Base-by-base conservation (phyloP, 1,140 invertebrate species). In the Odontomachus brunneus region DNA sequence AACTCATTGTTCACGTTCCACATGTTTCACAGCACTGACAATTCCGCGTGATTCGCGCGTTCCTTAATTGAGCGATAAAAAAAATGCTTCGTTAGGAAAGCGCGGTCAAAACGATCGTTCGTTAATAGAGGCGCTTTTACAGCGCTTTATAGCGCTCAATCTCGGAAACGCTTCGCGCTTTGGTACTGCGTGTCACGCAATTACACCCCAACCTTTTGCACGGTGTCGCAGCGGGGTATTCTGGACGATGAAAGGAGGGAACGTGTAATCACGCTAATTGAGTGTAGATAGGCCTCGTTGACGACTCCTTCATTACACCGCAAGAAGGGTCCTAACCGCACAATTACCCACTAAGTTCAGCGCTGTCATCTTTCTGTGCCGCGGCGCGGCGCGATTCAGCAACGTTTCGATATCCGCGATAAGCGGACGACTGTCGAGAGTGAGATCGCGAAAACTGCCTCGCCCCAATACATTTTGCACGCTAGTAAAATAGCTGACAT, bases 271-370 rank as follows among this genome's bases (percentile, higher is more conserved):
- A 85, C 85, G 85, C 87, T 91, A 91, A 91, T 91, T 91, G 89
- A 91, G 91, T 91, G 89, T 85, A 87, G 91, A 91, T 91, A 91
- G 89, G 88, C 87, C 87, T 89, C 89, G 89, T 90, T 91, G 90
- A 91, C 89, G 89, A 88, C 91, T 91, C 90, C 88, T 89, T 91
- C 90, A 91, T 91, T 91, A 91, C 78, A 82, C 81, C 74, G 81
- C 74, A 83, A 60, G 82, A 84, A 85, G 86, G 86, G 75, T 84
- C 72, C 88, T 86, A 86, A 89, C 89, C 88, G 89, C 89, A 89
- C 87, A 76, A 89, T 89, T 89, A 89, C 85, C 83, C 82, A 80
- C 88, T 85, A 89, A 89, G 85, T 89, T 89, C 72, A 66, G 57
- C 88, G 80, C 85, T 88, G 75, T 87, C 82, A 81, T 89, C 82